Base-by-base conservation (phyloP, 2,113 vertebrate genomes). In the Leptobrachium ailaonicum region DNA sequence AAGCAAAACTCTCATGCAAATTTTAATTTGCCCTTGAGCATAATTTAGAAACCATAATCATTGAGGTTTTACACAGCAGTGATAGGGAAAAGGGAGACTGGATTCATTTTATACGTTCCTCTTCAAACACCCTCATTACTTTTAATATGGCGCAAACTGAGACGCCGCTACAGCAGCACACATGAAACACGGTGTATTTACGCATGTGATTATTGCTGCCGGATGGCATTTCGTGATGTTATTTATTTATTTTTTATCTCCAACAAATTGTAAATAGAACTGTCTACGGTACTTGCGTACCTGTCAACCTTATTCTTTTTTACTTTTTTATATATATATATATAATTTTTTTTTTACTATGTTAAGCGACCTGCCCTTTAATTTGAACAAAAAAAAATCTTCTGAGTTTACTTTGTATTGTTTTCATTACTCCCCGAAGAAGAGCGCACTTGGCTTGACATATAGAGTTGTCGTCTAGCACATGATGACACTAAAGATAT, bases 41-140 rank as follows among this genome's bases (percentile, higher is more conserved):
- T 98, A 98, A 99, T 98, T 99, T 98, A 96, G 96, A 97, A 93
- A 95, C 95, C 94, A 96, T 99, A 99, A 99, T 99, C 96, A 98
- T 96, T 96, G 95, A 96, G 94, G 94, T 95, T 96, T 94, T 95
- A 95, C 89, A 81, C 94, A 93, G 93, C 93, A 92, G 92, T 91
- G 94, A 94, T 94, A 95, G 94, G 87, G 90, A 75, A 91, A 92
- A 93, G 88, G 92, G 91, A 93, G 94, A 95, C 93, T 94, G 93
- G 94, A 94, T 97, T 97, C 96, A 96, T 97, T 97, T 97, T 94
- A 80, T 92, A 91, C 88, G 95, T 93, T 94, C 94, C 95, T 94
- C 94, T 95, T 97, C 95, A 96, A 96, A 96, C 95, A 96, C 95
- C 92, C 95, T 96, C 95, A 95, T 98, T 98, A 96, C 47, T 93